These are phyloP conservation scores for Xanthia icteritia DNA, from an alignment of 2,888 invertebrate species.

Conservation along the genomic window DNA sequence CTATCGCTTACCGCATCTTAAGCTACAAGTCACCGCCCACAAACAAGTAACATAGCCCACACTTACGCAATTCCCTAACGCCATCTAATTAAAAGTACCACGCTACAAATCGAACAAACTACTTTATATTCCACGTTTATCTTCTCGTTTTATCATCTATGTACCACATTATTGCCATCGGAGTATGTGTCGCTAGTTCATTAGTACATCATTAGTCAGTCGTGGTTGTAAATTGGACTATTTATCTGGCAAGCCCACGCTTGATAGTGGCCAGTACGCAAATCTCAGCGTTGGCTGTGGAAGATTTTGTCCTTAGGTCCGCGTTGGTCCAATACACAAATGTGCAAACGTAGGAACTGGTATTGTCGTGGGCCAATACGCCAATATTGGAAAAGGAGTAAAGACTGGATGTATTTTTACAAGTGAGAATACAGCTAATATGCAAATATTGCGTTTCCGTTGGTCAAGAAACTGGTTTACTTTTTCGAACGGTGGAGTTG, in stretches of 20 bases:
- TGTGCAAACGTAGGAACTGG: background rate
- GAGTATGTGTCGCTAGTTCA: constrained; percentile 83
- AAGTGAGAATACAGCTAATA: constrained; percentile 15
- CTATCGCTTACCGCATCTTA: constrained; percentile 32
- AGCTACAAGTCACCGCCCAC: constrained; percentile 54
- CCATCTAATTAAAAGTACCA: constrained; percentile 57
- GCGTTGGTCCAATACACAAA: background rate
- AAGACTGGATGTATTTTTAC: constrained; percentile 18
- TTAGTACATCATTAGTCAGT: constrained; percentile 85
- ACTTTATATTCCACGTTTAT: constrained; percentile 59
- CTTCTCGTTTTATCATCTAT: constrained; percentile 57
- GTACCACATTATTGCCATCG: constrained; percentile 64
- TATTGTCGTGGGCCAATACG: background rate
- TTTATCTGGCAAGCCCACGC: constrained; percentile 84
- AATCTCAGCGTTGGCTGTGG: constrained; percentile 35
- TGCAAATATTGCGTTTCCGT: constrained; percentile 51
- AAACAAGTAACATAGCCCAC: constrained; percentile 13
- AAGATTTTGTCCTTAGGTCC: background rate
- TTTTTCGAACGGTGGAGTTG: constrained; percentile 25
- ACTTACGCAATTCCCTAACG: constrained; percentile 50
- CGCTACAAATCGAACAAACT: constrained; percentile 55
- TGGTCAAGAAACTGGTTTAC: constrained; percentile 48
- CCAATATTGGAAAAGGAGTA: constrained; percentile 25
- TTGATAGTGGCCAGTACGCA: constrained; percentile 51
- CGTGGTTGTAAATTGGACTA: constrained; percentile 80